Evolutionary conservation across 2,888 invertebrate species (phyloP).

Genomic region (Bugulina stolonifera): DNA sequence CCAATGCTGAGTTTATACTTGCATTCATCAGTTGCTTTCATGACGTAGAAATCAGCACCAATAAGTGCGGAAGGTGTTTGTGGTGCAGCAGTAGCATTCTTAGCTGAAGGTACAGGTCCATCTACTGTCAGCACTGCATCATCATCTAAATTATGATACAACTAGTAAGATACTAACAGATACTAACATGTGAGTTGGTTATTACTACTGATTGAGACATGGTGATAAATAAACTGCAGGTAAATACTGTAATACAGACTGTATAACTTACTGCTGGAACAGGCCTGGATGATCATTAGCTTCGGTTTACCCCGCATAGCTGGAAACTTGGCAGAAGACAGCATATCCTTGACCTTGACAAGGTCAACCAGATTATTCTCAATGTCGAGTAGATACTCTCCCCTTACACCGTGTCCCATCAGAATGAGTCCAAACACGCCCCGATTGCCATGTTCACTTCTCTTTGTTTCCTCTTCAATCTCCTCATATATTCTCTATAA

Average conservation of each 20-base stretch:
- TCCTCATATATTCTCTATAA: slow-evolving; percentile 33
- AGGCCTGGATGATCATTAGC: slow-evolving; percentile 36
- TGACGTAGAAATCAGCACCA: slow-evolving; percentile 3
- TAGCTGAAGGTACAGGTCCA: too few relatives aligned
- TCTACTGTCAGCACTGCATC: too few relatives aligned
- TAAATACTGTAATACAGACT: too few relatives aligned
- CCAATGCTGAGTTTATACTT: too few relatives aligned
- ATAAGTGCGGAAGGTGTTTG: too few relatives aligned
- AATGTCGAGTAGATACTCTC: neutral
- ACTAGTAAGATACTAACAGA: too few relatives aligned
- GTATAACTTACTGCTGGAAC: slow-evolving; percentile 33
- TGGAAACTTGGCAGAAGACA: slow-evolving; percentile 32
- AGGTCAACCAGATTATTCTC: neutral
- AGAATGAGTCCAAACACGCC: slow-evolving; percentile 34
- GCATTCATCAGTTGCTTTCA: slow-evolving; percentile 15
- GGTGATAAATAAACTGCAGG: too few relatives aligned
- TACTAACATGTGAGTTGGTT: too few relatives aligned
- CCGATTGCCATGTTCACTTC: slow-evolving; percentile 29
- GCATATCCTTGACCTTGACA: slow-evolving; percentile 30
- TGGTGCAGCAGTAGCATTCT: too few relatives aligned
- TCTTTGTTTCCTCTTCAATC: slow-evolving; percentile 29
- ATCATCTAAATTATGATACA: too few relatives aligned
- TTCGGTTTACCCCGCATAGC: slow-evolving; percentile 35
- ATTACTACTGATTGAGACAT: too few relatives aligned
- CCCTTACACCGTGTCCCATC: slow-evolving; percentile 31